Conservation (phyloP, 2,113 vertebrate species). For the Caretta caretta region DNA sequence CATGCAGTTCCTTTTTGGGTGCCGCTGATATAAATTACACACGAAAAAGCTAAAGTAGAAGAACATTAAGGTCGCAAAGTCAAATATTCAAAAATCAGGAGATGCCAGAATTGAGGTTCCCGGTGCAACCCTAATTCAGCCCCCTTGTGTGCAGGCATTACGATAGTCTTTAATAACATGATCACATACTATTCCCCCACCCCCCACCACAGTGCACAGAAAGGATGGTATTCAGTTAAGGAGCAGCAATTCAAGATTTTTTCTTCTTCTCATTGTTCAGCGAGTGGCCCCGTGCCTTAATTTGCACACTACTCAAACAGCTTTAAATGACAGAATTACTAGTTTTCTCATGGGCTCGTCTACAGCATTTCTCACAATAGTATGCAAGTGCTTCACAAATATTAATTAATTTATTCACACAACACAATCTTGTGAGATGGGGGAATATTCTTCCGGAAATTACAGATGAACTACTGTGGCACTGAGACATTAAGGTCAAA, state of each 20-base stretch:
- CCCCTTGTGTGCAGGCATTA: not conserved
- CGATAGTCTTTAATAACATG: constrained; percentile 68
- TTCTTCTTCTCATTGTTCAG: constrained; percentile 48
- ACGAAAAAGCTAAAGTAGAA: not conserved
- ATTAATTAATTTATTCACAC: not conserved
- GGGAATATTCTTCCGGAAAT: not conserved
- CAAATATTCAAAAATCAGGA: constrained; percentile 39
- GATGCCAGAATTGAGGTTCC: constrained; percentile 35
- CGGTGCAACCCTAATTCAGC: constrained; percentile 47
- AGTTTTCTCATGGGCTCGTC: constrained; percentile 59
- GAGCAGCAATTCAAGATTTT: constrained; percentile 46
- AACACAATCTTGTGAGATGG: not conserved
- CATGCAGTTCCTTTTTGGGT: constrained; percentile 10
- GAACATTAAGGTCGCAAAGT: constrained; percentile 8
- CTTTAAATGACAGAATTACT: not conserved
- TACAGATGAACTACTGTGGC: not conserved
- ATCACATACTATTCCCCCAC: not conserved
- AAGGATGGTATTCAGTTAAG: constrained; percentile 42
- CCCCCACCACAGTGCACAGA: not conserved
- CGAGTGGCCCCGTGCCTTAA: not conserved
- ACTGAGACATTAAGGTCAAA: not conserved
- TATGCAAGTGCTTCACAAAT: constrained; percentile 7
- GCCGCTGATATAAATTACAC: not conserved
- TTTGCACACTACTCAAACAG: constrained; percentile 23
- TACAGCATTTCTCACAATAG: not conserved